Percentiles rank a stretch among this genome's conserved stretches.
Evolutionary conservation across 2,797 vertebrate genomes (phyloP).

Genomic region (Clamator glandarius): DNA sequence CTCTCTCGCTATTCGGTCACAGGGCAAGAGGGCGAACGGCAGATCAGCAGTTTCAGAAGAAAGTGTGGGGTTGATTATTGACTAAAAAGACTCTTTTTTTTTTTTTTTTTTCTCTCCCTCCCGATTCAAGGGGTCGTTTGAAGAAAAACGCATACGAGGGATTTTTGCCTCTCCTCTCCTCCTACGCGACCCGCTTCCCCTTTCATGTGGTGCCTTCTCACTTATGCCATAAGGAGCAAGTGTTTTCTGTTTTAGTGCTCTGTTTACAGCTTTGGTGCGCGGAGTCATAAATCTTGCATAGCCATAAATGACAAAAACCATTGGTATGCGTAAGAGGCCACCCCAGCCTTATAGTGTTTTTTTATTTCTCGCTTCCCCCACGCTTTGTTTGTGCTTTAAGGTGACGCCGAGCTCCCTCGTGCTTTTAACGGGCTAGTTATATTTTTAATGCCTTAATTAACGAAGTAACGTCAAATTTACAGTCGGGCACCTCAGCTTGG

Average conservation of each 20-base stretch:
- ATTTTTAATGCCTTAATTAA: slow-evolving; percentile 80
- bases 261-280: slow-evolving; percentile 89
- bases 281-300: slow-evolving; percentile 90
- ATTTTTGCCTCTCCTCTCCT: slow-evolving; percentile 87
- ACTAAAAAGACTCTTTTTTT: slow-evolving; percentile 78
- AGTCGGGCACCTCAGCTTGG: slow-evolving; percentile 41
- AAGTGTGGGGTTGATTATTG: slow-evolving; percentile 95
- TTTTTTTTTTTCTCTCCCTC: no score
- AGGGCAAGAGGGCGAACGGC: slow-evolving; percentile 68
- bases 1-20: slow-evolving; percentile 47
- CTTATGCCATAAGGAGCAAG: slow-evolving; percentile 84
- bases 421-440: slow-evolving; percentile 76
- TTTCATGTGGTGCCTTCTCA: slow-evolving; percentile 82
- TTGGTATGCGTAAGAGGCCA: slow-evolving; percentile 90
- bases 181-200: slow-evolving; percentile 87
- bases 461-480: slow-evolving; percentile 64
- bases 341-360: slow-evolving; percentile 79
- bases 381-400: slow-evolving; percentile 84
- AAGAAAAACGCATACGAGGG: slow-evolving; percentile 85
- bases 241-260: slow-evolving; percentile 86
- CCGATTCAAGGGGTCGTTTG: slow-evolving; percentile 75
- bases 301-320: slow-evolving; percentile 89
- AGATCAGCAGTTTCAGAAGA: slow-evolving; percentile 89
- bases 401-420: slow-evolving; percentile 81
- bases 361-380: slow-evolving; percentile 78